A percentile compares a stretch with the other conserved stretches of the same genome.
These are phyloP conservation scores for Xiphophorus birchmanni DNA, from an alignment of 2,797 vertebrate species.

Conservation along the genomic window DNA sequence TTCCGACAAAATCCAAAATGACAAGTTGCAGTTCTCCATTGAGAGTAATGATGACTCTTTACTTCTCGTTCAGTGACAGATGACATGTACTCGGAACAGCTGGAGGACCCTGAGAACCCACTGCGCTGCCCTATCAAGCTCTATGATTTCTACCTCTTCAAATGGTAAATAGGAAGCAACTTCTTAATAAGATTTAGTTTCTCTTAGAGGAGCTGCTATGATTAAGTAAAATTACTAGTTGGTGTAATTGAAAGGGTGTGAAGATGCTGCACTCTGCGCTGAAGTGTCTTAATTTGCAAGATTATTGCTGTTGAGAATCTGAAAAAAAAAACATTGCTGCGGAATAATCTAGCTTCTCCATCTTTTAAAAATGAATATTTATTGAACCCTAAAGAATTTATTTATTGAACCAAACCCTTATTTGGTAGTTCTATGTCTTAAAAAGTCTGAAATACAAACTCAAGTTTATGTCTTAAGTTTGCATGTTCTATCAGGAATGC, in stretches of 20 bases:
- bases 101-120: constrained; percentile 95
- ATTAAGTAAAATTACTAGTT: constrained; percentile 21
- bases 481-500: neutral
- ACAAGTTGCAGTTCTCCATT: neutral
- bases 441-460: no score
- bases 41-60: neutral
- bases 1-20: neutral
- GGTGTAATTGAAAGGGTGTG: constrained; percentile 23
- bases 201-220: constrained; percentile 1
- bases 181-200: neutral
- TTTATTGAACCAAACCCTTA: no score
- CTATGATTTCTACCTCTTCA: constrained; percentile 99
- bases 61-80: constrained; percentile 87
- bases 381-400: neutral
- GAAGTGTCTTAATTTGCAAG: constrained; percentile 32
- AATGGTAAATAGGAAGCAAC: constrained; percentile 86
- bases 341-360: constrained; percentile 5
- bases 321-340: constrained; percentile 14
- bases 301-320: constrained; percentile 57
- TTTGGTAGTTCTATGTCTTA: neutral
- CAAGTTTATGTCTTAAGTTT: neutral
- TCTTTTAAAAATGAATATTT: constrained; percentile 5
- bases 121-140: constrained; percentile 97
- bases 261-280: constrained; percentile 17
- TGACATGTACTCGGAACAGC: constrained; percentile 97